Conservation (phyloP, 2,113 vertebrate species). For the Setophaga coronata region DNA sequence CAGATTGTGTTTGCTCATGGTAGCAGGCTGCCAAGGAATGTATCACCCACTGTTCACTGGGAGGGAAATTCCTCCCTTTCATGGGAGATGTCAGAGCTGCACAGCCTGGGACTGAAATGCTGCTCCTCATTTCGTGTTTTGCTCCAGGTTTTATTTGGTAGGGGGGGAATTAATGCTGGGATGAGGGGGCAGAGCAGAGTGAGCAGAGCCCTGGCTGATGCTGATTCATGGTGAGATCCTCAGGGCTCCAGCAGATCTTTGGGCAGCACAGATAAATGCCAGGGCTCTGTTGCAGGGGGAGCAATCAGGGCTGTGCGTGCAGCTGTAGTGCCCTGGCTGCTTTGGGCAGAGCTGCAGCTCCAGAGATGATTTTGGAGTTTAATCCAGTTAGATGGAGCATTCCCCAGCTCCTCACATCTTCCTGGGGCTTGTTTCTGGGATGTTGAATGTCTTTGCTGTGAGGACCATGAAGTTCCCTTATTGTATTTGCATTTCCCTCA, state of each 20-base stretch:
- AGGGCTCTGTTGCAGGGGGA: fast-evolving
- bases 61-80: background rate
- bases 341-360: background rate
- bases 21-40: background rate
- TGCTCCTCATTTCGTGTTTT: fast-evolving
- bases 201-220: background rate
- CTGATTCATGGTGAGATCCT: background rate
- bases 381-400: fast-evolving
- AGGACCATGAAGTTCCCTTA: no score
- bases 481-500: no score
- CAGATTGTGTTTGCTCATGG: background rate
- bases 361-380: background rate
- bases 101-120: background rate
- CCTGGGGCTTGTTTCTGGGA: background rate
- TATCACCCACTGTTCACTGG: background rate
- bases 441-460: fast-evolving
- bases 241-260: background rate
- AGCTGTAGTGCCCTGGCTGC: fast-evolving
- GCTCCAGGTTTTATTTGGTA: background rate
- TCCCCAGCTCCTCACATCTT: background rate
- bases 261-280: background rate
- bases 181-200: background rate
- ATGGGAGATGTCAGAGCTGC: background rate
- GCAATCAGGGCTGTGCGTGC: background rate
- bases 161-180: fast-evolving